Conservation (phyloP, 2,113 vertebrate genomes). For the Tricholaema leucomelas region DNA sequence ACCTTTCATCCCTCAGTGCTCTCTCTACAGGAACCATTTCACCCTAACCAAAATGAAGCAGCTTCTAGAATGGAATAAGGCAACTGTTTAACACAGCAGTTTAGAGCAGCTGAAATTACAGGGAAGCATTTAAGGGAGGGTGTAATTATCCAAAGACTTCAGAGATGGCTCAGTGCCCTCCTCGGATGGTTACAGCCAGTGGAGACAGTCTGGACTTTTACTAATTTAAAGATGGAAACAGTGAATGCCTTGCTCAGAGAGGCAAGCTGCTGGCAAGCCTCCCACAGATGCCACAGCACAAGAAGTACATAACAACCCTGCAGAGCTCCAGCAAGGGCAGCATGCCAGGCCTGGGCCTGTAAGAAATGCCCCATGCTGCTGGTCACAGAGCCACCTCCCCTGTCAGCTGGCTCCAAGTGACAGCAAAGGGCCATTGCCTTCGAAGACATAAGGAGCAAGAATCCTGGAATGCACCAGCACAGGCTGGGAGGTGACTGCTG, state of each 20-base stretch:
- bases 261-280: not conserved
- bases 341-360: not conserved
- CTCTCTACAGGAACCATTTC: not conserved
- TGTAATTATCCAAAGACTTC: constrained; percentile 49
- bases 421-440: not conserved
- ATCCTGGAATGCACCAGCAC: not conserved
- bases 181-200: constrained; percentile 36
- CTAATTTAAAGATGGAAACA: constrained; percentile 48
- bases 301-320: not conserved
- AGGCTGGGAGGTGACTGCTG: too few relatives aligned
- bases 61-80: not conserved
- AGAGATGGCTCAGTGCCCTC: constrained; percentile 35
- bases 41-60: constrained; percentile 4
- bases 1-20: not conserved
- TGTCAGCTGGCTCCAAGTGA: not conserved
- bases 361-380: too few relatives aligned
- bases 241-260: not conserved
- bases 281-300: not conserved
- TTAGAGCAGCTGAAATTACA: constrained; percentile 61
- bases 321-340: not conserved
- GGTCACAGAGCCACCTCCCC: not conserved
- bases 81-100: constrained; percentile 10
- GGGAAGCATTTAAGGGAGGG: constrained; percentile 1
- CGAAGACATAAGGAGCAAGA: not conserved
- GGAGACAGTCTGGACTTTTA: constrained; percentile 41